Evolutionary conservation across 30 jellyfish, hydroid and myxozoan genomes (phyloP), one percentile per base, ranked within the genome.

Genomic region (Rhopilema esculentum): DNA sequence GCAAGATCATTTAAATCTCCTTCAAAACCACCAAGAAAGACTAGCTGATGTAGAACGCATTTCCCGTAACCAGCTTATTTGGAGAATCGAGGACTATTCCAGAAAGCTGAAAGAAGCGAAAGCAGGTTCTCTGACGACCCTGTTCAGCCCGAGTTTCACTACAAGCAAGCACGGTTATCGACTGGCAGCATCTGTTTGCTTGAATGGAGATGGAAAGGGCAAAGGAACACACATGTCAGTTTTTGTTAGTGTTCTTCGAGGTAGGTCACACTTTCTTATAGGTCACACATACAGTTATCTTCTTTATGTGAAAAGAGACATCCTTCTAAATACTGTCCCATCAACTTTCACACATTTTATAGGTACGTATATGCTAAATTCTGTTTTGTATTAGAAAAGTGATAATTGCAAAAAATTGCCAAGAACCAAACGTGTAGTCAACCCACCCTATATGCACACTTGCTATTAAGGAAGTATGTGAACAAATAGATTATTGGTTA

Each of bases 161-260:
- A 95, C 99, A 51, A 95, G 97, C 88, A 90, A 90, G 50, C 99
- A 95, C 66, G 99, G 99, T 7, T 95, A 95, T 85, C 77, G 99
- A 25, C 62, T 95, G 66, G 86, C 93, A 19, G 99, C 99, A 0
- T 95, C 99, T 31, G 89, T 91, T 20, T 95, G 99, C 67, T 68
- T 95, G 75, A 95, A 95, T 69, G 99, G 99, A 26, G 99, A 95
- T 90, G 99, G 99, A 16, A 95, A 95, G 74, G 99, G 99, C 85
- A 95, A 95, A 52, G 99, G 99, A 66, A 90, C 99, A 27, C 99
- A 95, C 80, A 82, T 95, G 77, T 95, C 99, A 49, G 99, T 88
- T 20, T 95, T 95, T 50, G 79, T 95, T 81, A 95, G 99, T 77
- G 96, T 95, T 40, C 87, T 95, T 19, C 80, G 90, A 95, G 99